Percentiles rank a stretch among this genome's conserved stretches.
phyloP scores from a whole-genome alignment of 2,113 vertebrate species.

The Eclectus roratus region DNA sequence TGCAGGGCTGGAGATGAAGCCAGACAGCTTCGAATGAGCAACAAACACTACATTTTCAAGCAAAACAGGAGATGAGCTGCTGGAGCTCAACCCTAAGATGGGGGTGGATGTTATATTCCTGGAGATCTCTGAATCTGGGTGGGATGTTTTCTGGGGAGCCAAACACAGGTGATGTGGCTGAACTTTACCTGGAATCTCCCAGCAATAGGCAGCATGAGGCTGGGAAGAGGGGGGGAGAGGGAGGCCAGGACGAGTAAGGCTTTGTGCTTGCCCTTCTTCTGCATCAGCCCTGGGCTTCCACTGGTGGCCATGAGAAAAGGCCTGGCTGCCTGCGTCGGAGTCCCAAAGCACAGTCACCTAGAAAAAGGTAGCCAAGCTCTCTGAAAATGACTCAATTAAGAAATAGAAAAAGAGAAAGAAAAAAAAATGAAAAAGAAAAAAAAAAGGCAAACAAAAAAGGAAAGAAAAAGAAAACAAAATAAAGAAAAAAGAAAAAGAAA shows the following conservation, averaged over 20 bases:
- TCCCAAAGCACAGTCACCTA: background rate
- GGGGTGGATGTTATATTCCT: background rate
- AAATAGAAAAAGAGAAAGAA: background rate
- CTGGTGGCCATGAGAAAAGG: background rate
- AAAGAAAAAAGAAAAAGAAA: background rate
- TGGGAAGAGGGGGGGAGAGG: background rate
- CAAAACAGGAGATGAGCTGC: background rate
- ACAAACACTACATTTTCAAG: background rate
- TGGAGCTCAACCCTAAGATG: background rate
- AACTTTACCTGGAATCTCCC: background rate
- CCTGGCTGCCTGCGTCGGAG: background rate
- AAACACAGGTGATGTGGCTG: background rate
- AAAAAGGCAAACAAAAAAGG: background rate
- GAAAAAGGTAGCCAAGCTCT: background rate
- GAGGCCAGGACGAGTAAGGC: background rate
- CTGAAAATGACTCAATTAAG: background rate
- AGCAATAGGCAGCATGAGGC: background rate
- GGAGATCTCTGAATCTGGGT: background rate
- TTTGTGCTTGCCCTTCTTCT: background rate
- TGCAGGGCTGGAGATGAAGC: background rate
- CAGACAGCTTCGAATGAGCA: background rate
- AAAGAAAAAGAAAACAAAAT: too few species aligned
- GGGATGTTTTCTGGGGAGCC: background rate
- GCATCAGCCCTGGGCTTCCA: background rate
- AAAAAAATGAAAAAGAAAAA: too few species aligned